These are phyloP conservation scores for Strigops habroptila DNA, from an alignment of 2,113 vertebrate genomes.

Conservation along the genomic window DNA sequence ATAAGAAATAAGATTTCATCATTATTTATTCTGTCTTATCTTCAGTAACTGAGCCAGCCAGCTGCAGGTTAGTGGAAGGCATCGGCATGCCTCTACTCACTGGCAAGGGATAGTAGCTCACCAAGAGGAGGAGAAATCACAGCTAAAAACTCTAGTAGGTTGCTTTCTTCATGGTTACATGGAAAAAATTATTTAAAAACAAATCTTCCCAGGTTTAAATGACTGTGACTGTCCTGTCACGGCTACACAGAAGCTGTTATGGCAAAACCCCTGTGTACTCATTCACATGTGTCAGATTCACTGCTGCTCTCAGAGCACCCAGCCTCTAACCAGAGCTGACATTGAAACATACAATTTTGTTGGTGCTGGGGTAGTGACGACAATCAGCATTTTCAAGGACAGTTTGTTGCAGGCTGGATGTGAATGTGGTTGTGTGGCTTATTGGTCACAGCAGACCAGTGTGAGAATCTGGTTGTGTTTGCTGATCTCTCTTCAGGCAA, in stretches of 20 bases:
- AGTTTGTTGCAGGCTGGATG: neutral
- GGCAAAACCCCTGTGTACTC: neutral
- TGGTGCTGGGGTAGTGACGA: neutral
- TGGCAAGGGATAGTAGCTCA: neutral
- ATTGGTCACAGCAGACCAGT: neutral
- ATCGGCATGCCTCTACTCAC: neutral
- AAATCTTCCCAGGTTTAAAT: neutral
- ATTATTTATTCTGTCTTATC: slow-evolving; percentile 53
- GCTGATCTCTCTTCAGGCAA: neutral
- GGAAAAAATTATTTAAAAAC: neutral
- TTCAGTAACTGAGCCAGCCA: neutral
- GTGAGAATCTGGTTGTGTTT: neutral
- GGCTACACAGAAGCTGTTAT: neutral
- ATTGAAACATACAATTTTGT: neutral
- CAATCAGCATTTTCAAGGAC: neutral
- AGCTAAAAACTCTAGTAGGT: neutral
- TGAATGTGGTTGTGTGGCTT: neutral
- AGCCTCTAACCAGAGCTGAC: neutral
- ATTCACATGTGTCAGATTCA: neutral
- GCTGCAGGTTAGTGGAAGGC: neutral
- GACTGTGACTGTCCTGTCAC: neutral
- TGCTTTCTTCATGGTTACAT: neutral
- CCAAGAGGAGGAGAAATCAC: neutral
- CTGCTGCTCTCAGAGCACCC: accelerated
- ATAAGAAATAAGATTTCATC: slow-evolving; percentile 12